Percentiles rank a stretch among this genome's conserved stretches.
phyloP scores from a whole-genome alignment of 2,888 invertebrate species.

The Emmelina monodactyla region DNA sequence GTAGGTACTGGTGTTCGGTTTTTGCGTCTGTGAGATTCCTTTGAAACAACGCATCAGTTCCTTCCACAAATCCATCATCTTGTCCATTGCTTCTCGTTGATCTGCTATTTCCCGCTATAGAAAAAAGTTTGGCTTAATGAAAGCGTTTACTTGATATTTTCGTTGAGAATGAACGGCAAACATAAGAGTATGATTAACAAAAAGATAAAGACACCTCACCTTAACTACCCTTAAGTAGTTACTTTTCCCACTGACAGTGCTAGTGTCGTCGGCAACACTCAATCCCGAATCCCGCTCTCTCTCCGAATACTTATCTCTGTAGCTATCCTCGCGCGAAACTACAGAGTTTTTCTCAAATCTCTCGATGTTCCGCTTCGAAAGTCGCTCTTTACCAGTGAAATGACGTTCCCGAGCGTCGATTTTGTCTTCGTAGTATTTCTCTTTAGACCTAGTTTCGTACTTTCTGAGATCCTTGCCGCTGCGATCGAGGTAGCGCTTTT shows the following conservation, averaged over 20 bases:
- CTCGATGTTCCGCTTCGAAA: slow-evolving; percentile 28
- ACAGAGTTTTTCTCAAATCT: slow-evolving; percentile 39
- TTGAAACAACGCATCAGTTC: slow-evolving; percentile 58
- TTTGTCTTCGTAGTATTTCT: slow-evolving; percentile 33
- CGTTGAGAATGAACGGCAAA: too few relatives aligned
- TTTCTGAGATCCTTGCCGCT: slow-evolving; percentile 18
- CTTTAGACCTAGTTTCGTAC: slow-evolving; percentile 11
- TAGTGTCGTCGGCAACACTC: slow-evolving; percentile 48
- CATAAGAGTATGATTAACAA: too few relatives aligned
- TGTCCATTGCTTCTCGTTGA: slow-evolving; percentile 57
- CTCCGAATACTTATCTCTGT: slow-evolving; percentile 38
- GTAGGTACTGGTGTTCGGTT: slow-evolving; percentile 29
- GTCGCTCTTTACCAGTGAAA: slow-evolving; percentile 23
- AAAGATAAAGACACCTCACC: slow-evolving; percentile 23
- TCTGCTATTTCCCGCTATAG: slow-evolving; percentile 54
- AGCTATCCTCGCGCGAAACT: slow-evolving; percentile 41
- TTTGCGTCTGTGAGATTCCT: slow-evolving; percentile 35
- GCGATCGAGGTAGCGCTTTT: slow-evolving; percentile 29
- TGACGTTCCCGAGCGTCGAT: slow-evolving; percentile 21
- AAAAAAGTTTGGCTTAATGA: too few relatives aligned
- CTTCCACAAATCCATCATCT: slow-evolving; percentile 60
- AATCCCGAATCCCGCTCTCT: slow-evolving; percentile 48
- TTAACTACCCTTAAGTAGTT: slow-evolving; percentile 49
- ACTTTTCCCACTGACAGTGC: slow-evolving; percentile 45
- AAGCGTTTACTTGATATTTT: too few relatives aligned